phyloP scores from a whole-genome alignment of 2,113 vertebrate genomes.

The Odontophorus gujanensis region DNA sequence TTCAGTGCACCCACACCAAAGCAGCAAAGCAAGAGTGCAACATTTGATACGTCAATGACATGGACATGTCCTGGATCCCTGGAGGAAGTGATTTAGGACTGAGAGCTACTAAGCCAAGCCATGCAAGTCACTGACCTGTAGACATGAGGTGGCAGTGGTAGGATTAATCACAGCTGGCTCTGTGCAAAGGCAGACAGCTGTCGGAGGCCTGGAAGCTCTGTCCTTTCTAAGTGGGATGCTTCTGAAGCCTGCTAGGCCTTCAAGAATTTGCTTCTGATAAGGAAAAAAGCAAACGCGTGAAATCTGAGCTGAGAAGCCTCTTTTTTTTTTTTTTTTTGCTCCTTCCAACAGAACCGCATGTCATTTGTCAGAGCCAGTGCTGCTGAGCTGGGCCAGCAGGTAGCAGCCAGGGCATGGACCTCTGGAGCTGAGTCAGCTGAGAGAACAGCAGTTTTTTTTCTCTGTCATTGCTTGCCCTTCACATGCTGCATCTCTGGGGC shows the following conservation, averaged over 20 bases:
- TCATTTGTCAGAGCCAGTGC: background rate
- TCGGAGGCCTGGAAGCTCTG: background rate
- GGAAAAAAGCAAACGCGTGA: background rate
- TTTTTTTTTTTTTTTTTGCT: accelerated
- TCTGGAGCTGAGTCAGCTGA: background rate
- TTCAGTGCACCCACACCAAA: background rate
- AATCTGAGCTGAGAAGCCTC: background rate
- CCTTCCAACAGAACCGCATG: background rate
- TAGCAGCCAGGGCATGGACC: background rate
- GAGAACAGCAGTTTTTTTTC: background rate
- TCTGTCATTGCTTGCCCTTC: background rate
- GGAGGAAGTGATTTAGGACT: background rate
- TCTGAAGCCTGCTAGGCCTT: background rate
- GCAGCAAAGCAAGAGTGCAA: background rate
- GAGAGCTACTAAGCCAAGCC: background rate
- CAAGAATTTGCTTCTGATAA: background rate
- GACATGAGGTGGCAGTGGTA: background rate
- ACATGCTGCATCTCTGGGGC: accelerated
- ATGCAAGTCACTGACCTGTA: background rate
- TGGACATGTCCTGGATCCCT: background rate
- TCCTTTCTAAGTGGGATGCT: background rate
- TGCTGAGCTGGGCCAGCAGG: accelerated
- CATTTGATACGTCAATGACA: background rate
- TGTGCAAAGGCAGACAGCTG: background rate
- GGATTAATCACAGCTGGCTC: background rate